Conservation (phyloP, 2,797 vertebrate genomes). For the Benthosema pterotum region DNA sequence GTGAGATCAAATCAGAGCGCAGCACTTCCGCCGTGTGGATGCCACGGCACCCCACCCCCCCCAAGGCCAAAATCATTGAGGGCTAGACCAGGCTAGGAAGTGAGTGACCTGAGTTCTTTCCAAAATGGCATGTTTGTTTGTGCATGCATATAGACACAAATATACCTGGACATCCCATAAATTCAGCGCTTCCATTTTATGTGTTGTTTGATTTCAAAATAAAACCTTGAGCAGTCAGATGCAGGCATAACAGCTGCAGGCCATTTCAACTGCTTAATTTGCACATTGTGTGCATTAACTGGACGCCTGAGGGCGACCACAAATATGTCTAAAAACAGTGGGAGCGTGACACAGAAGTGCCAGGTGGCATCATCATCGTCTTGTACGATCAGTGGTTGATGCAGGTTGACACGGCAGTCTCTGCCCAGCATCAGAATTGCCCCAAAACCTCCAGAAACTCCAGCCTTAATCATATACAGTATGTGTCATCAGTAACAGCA, state of each 20-base stretch:
- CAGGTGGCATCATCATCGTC: conserved; percentile 54
- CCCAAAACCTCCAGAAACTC: conserved; percentile 6
- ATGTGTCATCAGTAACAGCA: conserved; percentile 34
- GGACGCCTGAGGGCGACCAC: conserved; percentile 17
- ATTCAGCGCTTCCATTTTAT: too few species aligned
- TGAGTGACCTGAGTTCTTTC: too few species aligned
- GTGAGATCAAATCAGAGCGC: too few species aligned
- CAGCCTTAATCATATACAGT: conserved; percentile 28
- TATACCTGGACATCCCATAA: too few species aligned
- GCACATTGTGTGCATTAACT: conserved; percentile 33
- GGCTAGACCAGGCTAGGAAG: too few species aligned
- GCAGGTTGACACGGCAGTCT: conserved; percentile 33
- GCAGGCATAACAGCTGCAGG: background rate
- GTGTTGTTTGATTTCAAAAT: too few species aligned
- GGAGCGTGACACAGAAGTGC: conserved; percentile 65
- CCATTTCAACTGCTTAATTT: conserved; percentile 26
- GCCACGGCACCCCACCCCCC: too few species aligned
- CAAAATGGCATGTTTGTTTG: too few species aligned
- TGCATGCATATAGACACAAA: too few species aligned
- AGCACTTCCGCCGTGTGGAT: too few species aligned
- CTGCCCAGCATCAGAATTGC: conserved; percentile 11
- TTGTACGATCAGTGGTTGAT: conserved; percentile 24
- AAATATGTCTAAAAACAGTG: conserved; percentile 30
- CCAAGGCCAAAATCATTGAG: too few species aligned
- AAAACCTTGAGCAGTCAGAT: too few species aligned